These are phyloP conservation scores for Calycopis cecrops DNA, from an alignment of 1,140 invertebrate genomes.

Conservation along the genomic window DNA sequence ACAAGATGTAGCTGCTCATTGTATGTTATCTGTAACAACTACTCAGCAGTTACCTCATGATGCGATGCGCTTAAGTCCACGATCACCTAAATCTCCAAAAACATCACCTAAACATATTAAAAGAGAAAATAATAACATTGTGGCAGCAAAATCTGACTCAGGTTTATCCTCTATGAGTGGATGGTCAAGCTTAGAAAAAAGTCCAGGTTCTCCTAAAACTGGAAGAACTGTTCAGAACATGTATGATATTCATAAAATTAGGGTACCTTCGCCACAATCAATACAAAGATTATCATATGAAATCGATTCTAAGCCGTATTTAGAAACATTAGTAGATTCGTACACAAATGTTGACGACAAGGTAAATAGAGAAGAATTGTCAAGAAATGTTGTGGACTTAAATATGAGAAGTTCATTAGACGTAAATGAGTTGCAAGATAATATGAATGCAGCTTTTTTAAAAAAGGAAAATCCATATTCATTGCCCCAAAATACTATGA, in stretches of 20 bases:
- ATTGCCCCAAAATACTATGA: slow-evolving; percentile 41
- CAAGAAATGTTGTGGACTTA: slow-evolving; percentile 26
- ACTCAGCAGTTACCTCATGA: slow-evolving; percentile 48
- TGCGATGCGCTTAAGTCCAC: slow-evolving; percentile 78
- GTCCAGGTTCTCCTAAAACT: slow-evolving; percentile 82
- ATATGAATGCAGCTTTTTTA: slow-evolving; percentile 46
- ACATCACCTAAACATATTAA: slow-evolving; percentile 84
- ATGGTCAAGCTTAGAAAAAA: slow-evolving; percentile 89
- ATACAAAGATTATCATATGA: slow-evolving; percentile 56
- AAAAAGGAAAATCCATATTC: slow-evolving; percentile 50
- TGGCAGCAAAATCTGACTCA: slow-evolving; percentile 86
- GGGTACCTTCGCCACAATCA: slow-evolving; percentile 54
- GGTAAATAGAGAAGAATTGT: slow-evolving; percentile 18
- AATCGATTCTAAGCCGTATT: slow-evolving; percentile 58
- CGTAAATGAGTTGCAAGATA: slow-evolving; percentile 48
- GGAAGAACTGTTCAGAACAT: slow-evolving; percentile 48
- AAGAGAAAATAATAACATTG: slow-evolving; percentile 78
- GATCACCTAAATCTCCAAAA: slow-evolving; percentile 83
- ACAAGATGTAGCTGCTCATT: slow-evolving; percentile 40
- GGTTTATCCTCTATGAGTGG: slow-evolving; percentile 90
- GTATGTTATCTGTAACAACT: slow-evolving; percentile 48
- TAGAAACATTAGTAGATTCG: slow-evolving; percentile 67
- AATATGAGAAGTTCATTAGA: slow-evolving; percentile 44
- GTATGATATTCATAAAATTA: slow-evolving; percentile 58
- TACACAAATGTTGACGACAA: slow-evolving; percentile 48